These are phyloP conservation scores for Seladonia tumulorum DNA, from an alignment of 2,888 invertebrate genomes.

Conservation along the genomic window DNA sequence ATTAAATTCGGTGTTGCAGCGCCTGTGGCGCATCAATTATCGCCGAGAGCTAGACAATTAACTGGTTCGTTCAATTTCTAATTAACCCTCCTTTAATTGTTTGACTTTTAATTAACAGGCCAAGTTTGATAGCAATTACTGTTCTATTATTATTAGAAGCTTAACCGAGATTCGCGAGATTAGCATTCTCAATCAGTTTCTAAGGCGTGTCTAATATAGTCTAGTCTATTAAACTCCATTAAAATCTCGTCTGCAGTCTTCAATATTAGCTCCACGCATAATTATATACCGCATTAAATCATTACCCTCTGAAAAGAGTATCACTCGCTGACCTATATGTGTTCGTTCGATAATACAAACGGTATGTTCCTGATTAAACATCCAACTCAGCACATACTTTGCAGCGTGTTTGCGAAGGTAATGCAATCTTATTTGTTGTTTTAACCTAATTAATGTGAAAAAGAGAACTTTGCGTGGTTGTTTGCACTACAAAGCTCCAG, in stretches of 20 bases:
- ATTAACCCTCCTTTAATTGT: constrained; percentile 9
- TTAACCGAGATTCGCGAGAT: background rate
- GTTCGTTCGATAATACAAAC: background rate
- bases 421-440: background rate
- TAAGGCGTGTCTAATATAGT: background rate
- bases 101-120: constrained; percentile 8
- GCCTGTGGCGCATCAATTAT: background rate
- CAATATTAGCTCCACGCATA: background rate
- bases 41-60: constrained; percentile 7
- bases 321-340: background rate
- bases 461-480: too few relatives aligned
- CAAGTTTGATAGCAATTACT: background rate
- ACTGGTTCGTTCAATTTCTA: constrained; percentile 26
- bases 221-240: background rate
- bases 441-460: background rate
- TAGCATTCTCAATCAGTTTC: constrained; percentile 1
- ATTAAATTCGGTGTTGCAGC: background rate
- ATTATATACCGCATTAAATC: background rate
- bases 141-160: background rate
- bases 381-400: background rate
- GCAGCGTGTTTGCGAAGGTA: background rate
- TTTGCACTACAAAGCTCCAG: background rate
- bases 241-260: background rate
- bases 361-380: background rate
- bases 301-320: background rate